Evolutionary conservation across 1,140 invertebrate genomes (phyloP).

Genomic region (Leucophenga varia): DNA sequence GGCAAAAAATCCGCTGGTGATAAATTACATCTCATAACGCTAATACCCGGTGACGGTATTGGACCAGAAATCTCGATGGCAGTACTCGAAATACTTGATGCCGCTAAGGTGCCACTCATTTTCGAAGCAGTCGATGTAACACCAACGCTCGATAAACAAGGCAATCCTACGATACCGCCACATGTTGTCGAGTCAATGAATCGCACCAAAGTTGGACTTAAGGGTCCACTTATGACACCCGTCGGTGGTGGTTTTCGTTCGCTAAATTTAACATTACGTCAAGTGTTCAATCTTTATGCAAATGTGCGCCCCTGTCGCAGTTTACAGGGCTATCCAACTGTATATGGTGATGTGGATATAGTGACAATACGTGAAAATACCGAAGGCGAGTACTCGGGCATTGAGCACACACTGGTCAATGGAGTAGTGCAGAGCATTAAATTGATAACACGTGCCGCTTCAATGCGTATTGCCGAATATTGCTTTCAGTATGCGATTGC

Average conservation of each 20-base stretch:
- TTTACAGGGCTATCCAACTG: conserved; percentile 94
- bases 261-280: conserved; percentile 95
- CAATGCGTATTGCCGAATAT: conserved; percentile 93
- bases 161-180: conserved; percentile 93
- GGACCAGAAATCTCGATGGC: conserved; percentile 97
- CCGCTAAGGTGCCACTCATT: conserved; percentile 92
- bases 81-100: conserved; percentile 94
- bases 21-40: conserved; percentile 58
- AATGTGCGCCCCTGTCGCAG: conserved; percentile 98
- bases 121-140: conserved; percentile 99
- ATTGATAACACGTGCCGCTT: conserved; percentile 96
- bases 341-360: conserved; percentile 97
- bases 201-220: conserved; percentile 94
- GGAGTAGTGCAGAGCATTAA: conserved; percentile 99
- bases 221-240: conserved; percentile 97
- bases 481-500: conserved; percentile 95
- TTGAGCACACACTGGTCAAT: conserved; percentile 98
- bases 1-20: neutral
- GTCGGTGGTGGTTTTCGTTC: conserved; percentile 98
- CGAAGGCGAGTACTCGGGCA: conserved; percentile 99
- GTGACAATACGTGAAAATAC: conserved; percentile 99
- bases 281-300: conserved; percentile 98
- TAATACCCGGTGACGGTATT: conserved; percentile 98
- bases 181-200: conserved; percentile 96
- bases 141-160: conserved; percentile 91